Base-by-base conservation (phyloP, 92 coral and sea anemone species). In the Zoanthus solanderi region DNA sequence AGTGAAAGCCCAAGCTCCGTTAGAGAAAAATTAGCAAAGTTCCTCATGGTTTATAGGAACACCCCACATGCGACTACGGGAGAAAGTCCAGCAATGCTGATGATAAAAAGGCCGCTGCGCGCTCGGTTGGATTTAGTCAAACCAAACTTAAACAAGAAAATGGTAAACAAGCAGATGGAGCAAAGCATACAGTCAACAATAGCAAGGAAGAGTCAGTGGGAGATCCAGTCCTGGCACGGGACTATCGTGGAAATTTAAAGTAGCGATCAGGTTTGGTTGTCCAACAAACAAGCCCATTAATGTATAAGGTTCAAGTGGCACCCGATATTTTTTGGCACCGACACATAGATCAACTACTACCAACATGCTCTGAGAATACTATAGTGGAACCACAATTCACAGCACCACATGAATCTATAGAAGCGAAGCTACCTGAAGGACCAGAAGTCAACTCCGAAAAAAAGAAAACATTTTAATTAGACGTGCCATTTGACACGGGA, bases 11-110 rank as follows among this genome's bases (percentile, higher is more conserved):
- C 87, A 50, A 54, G 47, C 16, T 46, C 71, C 3, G 75, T 58
- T 18, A 65, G 32, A 57, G 79, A 78, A 66, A 87, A 78, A 71
- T n/a, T 71, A n/a, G 85, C 85, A 14, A 71, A 71, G 15, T 71
- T 71, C 47, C 75, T 71, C 44, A 71, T 71, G 15, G 75, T 14
- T 37, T 71, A 71, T 71, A 71, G 90, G 66, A 87, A 87, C 68
- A 87, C 86, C 7, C 90, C 90, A 32, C 90, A 87, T 32, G 80
- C 83, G 13, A 87, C 85, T 18, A 71, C 68, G 7, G 75, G 75
- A 11, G 75, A 71, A 32, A 71, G 75, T 37, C 75, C 75, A 30
- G 75, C 75, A 30, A 32, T 23, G 47, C 75, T 71, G 10, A 71
- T 71, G 75, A 23, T 71, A 14, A 37, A 37, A 71, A 30, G 75